Percentiles rank a stretch among this genome's conserved stretches.
Evolutionary conservation across 2,113 vertebrate species (phyloP).

Genomic region (Pedetes capensis): DNA sequence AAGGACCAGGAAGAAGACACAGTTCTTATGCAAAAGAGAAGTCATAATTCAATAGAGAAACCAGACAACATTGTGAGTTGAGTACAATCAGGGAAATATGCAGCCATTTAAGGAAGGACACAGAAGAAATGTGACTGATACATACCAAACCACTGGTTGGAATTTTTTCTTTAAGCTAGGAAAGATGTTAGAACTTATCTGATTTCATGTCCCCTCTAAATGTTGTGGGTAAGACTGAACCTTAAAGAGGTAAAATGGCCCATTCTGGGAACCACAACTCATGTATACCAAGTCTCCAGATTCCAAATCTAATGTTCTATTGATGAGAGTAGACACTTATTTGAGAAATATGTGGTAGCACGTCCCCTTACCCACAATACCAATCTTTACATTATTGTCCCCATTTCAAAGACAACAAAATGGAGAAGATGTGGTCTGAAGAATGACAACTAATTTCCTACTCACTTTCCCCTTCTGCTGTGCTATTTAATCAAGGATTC

Average conservation of each 20-base stretch:
- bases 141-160: background rate
- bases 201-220: background rate
- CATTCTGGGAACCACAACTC: background rate
- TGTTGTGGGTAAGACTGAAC: background rate
- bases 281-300: background rate
- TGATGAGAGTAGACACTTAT: background rate
- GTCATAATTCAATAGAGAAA: background rate
- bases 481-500: background rate
- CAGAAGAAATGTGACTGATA: background rate
- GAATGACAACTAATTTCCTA: background rate
- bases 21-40: conserved; percentile 3
- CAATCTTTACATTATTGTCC: background rate
- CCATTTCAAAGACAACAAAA: conserved; percentile 6
- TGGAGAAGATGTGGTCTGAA: background rate
- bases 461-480: background rate
- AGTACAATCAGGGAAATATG: background rate
- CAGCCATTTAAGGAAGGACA: background rate
- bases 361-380: background rate
- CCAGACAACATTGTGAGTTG: background rate
- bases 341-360: background rate
- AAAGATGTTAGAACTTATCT: background rate
- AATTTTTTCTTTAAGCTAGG: background rate
- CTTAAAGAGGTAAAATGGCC: background rate
- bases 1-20: conserved; percentile 13
- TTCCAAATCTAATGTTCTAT: background rate